Base-by-base conservation (phyloP, 2,113 vertebrate genomes). In the Carassius auratus region DNA sequence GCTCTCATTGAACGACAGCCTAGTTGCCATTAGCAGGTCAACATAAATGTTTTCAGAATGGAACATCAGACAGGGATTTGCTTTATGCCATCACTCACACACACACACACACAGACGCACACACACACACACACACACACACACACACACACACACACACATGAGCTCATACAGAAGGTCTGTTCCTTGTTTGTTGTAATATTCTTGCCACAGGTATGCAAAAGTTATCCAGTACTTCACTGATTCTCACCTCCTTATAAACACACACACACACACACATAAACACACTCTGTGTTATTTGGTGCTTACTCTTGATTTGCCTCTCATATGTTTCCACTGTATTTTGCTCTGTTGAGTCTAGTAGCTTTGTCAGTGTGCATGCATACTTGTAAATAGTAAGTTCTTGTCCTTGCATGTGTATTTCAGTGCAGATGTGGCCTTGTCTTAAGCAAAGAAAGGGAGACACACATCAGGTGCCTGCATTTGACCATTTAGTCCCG, bases 11-110 rank as follows among this genome's bases (percentile, higher is more conserved):
- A 82, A 90, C 36, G 61, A 86, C 77, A 88, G 85, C 68, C 19
- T 80, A 61, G 71, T 86, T 86, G 76, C 85, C 87, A 87, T 88
- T 85, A 86, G 64, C 74, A 76, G 76, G 82, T 87, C 89, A 86
- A 87, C 76, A 57, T 87, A 89, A 90, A 90, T 84, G 88, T 85
- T 86, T 82, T 86, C 78, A 88, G 71, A 76, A 77, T 86, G 81
- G 84, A 79, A 69, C 88, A 85, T 90, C 83, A 86, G 64, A 75
- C 81, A 84, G 84, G 81, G 64, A 48, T 76, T 87, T 88, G 86
- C 83, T 14, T 77, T 12, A 3, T 64, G 81, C 88, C 76, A 88
- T 26, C 15, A 4, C 59, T 61, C 55, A 68, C 79, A 85, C 71
- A 38, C 36, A 38, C 36, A n/a, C n/a, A n/a, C n/a, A n/a, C n/a